These are phyloP conservation scores for Cheilosia pagana DNA, from an alignment of 2,888 invertebrate species.

Conservation along the genomic window DNA sequence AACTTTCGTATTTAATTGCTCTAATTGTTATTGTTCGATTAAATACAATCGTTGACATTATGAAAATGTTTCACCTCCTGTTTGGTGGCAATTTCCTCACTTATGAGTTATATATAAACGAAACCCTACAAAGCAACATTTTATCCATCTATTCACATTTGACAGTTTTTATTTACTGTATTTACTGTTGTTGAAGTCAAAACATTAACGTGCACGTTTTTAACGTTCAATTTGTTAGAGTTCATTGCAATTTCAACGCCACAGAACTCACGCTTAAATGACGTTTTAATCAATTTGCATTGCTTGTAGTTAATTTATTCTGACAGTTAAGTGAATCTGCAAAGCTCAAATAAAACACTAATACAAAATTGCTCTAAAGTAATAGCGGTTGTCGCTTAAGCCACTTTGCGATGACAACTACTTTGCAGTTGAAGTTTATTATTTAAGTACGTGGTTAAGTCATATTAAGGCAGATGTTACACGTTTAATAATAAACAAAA, in stretches of 20 bases:
- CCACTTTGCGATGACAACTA: background rate
- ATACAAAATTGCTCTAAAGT: background rate
- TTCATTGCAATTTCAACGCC: background rate
- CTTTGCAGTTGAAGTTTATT: background rate
- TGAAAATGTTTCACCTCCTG: background rate
- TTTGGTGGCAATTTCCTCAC: background rate
- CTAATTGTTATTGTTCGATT: constrained; percentile 1
- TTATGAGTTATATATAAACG: background rate
- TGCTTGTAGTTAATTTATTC: background rate
- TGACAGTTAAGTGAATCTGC: background rate
- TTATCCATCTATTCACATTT: background rate
- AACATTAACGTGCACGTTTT: background rate
- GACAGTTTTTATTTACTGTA: background rate
- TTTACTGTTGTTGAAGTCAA: background rate
- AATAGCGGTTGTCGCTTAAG: background rate
- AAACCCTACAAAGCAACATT: background rate
- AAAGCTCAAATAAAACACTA: background rate
- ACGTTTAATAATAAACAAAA: background rate
- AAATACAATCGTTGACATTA: constrained; percentile 8
- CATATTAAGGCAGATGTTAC: background rate
- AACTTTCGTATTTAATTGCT: constrained; percentile 12
- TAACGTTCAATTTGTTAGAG: background rate
- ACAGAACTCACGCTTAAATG: background rate
- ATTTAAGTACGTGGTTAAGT: constrained; percentile 1
- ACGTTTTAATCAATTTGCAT: background rate